A percentile compares a stretch with the other conserved stretches of the same genome.
phyloP scores from a whole-genome alignment of 64 coral and sea anemone species.

The Stichodactyla helianthus region DNA sequence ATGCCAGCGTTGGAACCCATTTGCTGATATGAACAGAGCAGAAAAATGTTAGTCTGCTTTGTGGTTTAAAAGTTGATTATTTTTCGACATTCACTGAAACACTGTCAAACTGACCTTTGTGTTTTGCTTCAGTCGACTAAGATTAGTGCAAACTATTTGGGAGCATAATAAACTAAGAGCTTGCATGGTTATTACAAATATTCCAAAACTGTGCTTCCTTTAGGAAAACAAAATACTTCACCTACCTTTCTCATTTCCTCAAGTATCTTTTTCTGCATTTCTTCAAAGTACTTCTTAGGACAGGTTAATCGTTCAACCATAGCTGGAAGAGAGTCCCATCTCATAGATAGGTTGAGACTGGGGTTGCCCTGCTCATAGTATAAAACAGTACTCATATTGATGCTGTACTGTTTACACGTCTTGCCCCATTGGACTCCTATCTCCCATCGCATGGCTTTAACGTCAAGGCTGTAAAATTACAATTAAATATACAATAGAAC shows the following conservation, averaged over 20 bases:
- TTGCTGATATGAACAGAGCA: not conserved
- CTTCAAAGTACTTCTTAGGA: not conserved
- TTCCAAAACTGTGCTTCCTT: not conserved
- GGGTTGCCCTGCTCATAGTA: not conserved
- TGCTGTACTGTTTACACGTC: not conserved
- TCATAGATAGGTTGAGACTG: not conserved
- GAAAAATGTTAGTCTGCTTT: too few relatives aligned
- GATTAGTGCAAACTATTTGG: too few relatives aligned
- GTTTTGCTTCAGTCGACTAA: too few relatives aligned
- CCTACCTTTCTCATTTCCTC: constrained; percentile 17
- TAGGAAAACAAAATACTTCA: not conserved
- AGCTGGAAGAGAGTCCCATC: not conserved
- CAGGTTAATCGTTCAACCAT: constrained; percentile 15
- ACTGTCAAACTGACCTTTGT: too few relatives aligned
- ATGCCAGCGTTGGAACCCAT: not conserved
- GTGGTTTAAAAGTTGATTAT: too few relatives aligned
- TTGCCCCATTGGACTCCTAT: constrained; percentile 2
- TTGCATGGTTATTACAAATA: too few relatives aligned
- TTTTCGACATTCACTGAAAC: too few relatives aligned
- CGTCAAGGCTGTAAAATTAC: not conserved
- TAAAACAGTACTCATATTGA: not conserved
- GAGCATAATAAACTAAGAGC: too few relatives aligned
- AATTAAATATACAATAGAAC: not conserved
- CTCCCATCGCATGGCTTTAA: not conserved
- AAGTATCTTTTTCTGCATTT: not conserved